Evolutionary conservation across 2,113 vertebrate genomes (phyloP).

Genomic region (Muscicapa adusta): DNA sequence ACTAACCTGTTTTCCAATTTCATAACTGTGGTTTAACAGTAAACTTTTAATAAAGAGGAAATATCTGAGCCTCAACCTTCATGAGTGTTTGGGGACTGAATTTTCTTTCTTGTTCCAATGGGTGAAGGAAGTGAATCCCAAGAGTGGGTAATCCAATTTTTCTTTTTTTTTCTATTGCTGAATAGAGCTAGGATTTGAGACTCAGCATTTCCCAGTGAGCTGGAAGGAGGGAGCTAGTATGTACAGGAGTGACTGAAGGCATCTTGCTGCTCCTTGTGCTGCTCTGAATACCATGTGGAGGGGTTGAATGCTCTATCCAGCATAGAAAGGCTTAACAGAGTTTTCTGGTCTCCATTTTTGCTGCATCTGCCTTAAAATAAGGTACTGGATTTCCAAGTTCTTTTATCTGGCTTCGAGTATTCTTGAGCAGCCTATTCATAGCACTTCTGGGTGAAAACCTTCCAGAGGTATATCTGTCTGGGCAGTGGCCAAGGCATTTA

Average conservation of each 20-base stretch:
- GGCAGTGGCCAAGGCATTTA: not conserved
- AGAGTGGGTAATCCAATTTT: not conserved
- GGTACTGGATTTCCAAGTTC: not conserved
- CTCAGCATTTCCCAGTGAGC: not conserved
- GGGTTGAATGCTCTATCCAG: rapidly evolving
- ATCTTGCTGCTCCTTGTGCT: not conserved
- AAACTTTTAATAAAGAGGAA: not conserved
- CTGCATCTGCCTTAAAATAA: not conserved
- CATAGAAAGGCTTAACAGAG: not conserved
- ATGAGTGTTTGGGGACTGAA: not conserved
- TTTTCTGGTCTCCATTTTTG: not conserved
- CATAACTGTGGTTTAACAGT: not conserved
- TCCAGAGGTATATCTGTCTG: not conserved
- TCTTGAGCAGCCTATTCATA: not conserved
- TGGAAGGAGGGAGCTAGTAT: not conserved
- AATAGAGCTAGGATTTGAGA: not conserved
- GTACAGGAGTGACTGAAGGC: not conserved
- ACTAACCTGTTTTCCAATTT: not conserved
- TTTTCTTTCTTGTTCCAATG: not conserved
- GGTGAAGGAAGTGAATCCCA: not conserved
- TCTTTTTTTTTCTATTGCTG: not conserved
- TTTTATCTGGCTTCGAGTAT: not conserved
- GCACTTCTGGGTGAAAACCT: not conserved
- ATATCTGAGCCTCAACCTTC: not conserved
- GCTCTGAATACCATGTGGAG: not conserved